These are phyloP conservation scores for Scopus umbretta DNA, from an alignment of 2,113 vertebrate genomes.

Conservation along the genomic window DNA sequence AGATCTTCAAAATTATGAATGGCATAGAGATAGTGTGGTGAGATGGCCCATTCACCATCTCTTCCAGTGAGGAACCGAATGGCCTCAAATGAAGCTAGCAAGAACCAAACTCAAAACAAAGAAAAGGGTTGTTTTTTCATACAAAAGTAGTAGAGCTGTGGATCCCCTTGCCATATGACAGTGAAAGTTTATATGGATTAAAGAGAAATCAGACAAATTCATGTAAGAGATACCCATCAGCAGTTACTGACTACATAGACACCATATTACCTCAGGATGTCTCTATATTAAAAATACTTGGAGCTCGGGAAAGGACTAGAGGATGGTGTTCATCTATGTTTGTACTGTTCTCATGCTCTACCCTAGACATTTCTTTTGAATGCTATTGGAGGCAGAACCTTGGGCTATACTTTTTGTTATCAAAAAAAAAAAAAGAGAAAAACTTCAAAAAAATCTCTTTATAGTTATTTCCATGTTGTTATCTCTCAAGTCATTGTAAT, in stretches of 20 bases:
- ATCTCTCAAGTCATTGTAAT: background rate
- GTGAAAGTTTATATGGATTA: background rate
- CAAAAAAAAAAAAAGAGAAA: background rate
- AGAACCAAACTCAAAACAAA: background rate
- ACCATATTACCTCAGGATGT: background rate
- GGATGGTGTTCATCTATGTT: background rate
- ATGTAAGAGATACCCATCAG: background rate
- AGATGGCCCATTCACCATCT: background rate
- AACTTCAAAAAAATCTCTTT: background rate
- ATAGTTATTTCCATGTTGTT: background rate
- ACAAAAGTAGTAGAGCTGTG: background rate
- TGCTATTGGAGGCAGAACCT: background rate
- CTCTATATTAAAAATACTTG: background rate
- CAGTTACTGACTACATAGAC: background rate
- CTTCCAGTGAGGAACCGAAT: background rate
- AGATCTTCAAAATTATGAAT: background rate
- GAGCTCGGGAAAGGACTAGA: background rate
- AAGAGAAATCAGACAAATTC: background rate
- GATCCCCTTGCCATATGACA: background rate
- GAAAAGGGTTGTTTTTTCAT: background rate
- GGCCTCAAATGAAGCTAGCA: background rate
- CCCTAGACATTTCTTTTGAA: background rate
- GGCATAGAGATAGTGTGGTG: background rate
- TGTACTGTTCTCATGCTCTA: background rate
- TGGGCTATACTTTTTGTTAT: background rate